Percentiles rank a stretch among this genome's conserved stretches.
phyloP scores from a whole-genome alignment of 2,888 invertebrate species.

The Tachina lurida region DNA sequence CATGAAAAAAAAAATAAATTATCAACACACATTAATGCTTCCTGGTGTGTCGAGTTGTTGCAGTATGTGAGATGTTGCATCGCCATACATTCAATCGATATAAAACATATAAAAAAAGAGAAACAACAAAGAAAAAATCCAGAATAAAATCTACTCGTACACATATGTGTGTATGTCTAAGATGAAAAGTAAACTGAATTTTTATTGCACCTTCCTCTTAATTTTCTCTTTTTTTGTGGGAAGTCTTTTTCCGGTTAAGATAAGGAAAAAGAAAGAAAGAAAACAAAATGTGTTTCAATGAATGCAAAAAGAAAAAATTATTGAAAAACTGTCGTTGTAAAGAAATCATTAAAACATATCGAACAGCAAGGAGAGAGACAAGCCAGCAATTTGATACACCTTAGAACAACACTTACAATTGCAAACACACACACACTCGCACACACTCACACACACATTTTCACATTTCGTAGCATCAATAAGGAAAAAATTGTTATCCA shows the following conservation, averaged over 20 bases:
- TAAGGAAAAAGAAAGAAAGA: conserved; percentile 72
- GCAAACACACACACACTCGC: conserved; percentile 20
- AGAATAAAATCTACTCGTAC: conserved; percentile 16
- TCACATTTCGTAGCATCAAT: conserved; percentile 20
- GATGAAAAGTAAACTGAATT: conserved; percentile 77
- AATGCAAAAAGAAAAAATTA: conserved; percentile 16
- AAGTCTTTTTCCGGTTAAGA: conserved; percentile 79
- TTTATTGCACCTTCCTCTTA: conserved; percentile 82
- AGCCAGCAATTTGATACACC: conserved; percentile 63
- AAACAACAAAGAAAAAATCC: conserved; percentile 33
- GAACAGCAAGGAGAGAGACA: conserved; percentile 51
- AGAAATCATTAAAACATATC: conserved; percentile 65
- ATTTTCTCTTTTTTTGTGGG: conserved; percentile 74
- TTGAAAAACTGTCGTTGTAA: conserved; percentile 47
- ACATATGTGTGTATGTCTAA: conserved; percentile 6
- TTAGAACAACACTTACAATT: conserved; percentile 56
- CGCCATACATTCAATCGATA: conserved; percentile 64
- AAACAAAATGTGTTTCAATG: conserved; percentile 51
- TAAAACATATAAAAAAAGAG: conserved; percentile 29
- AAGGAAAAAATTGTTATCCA: conserved; percentile 60
- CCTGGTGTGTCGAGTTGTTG: conserved; percentile 53
- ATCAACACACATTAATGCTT: conserved; percentile 69
- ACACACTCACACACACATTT: conserved; percentile 9
- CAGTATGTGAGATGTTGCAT: conserved; percentile 54
- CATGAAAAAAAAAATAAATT: conserved; percentile 51